These are phyloP conservation scores for Ciconia boyciana DNA, from an alignment of 2,113 vertebrate genomes.

Conservation along the genomic window DNA sequence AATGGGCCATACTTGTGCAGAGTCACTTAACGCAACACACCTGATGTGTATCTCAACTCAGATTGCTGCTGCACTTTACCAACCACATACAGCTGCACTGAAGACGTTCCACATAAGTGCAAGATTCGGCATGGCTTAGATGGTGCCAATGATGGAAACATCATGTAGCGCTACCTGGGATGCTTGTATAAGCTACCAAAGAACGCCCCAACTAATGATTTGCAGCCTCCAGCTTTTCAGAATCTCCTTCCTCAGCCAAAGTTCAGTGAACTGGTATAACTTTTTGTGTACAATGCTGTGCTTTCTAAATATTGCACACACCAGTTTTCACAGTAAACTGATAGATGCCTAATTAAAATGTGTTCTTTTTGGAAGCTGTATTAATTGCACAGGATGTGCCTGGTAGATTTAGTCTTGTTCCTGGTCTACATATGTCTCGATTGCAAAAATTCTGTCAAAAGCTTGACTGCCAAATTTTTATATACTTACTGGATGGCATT, in stretches of 20 bases:
- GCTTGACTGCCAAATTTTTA: neutral
- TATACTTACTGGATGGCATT: neutral
- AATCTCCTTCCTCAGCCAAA: neutral
- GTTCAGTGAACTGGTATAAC: neutral
- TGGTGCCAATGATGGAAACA: neutral
- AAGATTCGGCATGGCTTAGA: neutral
- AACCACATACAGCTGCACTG: neutral
- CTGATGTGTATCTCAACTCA: accelerated
- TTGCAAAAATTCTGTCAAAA: neutral
- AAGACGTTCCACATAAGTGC: neutral
- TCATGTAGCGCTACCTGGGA: neutral
- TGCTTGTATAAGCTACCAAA: neutral
- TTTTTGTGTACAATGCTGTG: neutral
- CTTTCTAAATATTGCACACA: neutral
- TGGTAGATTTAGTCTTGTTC: neutral
- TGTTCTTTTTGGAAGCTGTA: neutral
- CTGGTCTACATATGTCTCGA: neutral
- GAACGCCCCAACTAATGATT: neutral
- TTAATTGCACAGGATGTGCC: neutral
- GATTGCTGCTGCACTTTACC: neutral
- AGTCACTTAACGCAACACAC: accelerated
- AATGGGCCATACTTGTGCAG: neutral
- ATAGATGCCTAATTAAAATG: neutral
- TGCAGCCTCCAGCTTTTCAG: neutral
- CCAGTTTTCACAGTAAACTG: neutral